Percentiles rank a stretch among this genome's conserved stretches.
Conservation (phyloP, 2,113 vertebrate genomes). For the Taxidea taxus region DNA sequence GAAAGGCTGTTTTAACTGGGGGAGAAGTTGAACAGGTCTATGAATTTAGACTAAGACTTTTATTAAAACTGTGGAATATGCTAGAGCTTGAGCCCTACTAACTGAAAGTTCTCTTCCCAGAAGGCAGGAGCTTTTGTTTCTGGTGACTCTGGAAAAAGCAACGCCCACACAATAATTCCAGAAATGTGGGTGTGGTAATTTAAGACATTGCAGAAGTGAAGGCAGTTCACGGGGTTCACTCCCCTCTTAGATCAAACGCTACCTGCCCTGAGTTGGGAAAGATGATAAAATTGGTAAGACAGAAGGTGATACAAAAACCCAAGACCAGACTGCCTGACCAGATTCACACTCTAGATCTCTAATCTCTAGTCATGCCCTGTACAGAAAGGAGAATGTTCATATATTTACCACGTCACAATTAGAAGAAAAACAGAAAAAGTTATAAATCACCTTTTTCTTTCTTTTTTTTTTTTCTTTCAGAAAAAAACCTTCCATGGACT, state of each 20-base stretch:
- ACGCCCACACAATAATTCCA: not conserved
- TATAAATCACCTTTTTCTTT: not conserved
- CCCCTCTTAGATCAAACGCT: not conserved
- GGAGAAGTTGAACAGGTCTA: not conserved
- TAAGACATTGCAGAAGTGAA: not conserved
- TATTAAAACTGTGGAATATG: not conserved
- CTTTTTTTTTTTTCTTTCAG: too few relatives aligned
- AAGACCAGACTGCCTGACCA: not conserved
- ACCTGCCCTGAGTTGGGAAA: not conserved
- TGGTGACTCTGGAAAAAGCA: not conserved
- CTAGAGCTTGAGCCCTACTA: not conserved
- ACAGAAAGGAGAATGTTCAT: not conserved
- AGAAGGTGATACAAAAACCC: not conserved
- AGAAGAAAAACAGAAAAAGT: not conserved
- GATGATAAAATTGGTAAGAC: not conserved
- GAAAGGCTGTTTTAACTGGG: not conserved
- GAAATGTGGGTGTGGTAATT: not conserved
- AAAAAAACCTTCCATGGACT: not conserved
- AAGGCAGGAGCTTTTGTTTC: not conserved
- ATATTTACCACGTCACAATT: not conserved
- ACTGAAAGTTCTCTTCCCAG: not conserved
- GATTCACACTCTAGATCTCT: not conserved
- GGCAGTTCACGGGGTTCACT: not conserved
- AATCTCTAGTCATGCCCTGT: not conserved
- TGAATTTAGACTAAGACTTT: not conserved